phyloP scores from a whole-genome alignment of 2,888 invertebrate species.

The Mythimna pallens region DNA sequence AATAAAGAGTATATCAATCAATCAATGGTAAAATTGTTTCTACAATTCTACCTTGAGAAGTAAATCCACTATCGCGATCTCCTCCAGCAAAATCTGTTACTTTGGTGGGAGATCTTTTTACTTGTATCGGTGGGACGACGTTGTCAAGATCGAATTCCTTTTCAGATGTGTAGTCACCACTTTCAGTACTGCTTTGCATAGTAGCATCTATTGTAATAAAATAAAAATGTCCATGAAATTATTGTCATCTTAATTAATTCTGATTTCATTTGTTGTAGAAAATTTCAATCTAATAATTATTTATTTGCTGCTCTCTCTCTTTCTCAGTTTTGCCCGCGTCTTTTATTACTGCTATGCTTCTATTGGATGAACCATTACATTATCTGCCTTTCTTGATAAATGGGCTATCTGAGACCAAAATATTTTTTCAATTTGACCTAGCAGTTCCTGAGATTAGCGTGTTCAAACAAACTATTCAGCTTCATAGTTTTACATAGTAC shows the following conservation, averaged over 20 bases:
- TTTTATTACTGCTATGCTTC: no score
- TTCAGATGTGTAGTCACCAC: slow-evolving; percentile 42
- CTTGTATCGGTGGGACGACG: slow-evolving; percentile 14
- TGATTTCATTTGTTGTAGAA: background rate
- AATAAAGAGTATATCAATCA: no score
- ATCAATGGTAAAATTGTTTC: background rate
- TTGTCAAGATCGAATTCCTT: slow-evolving; percentile 23
- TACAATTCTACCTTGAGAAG: slow-evolving; percentile 4
- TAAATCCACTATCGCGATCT: slow-evolving; percentile 35
- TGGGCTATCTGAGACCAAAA: no score
- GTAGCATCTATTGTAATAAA: slow-evolving; percentile 17
- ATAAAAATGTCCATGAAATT: background rate
- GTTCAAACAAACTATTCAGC: no score
- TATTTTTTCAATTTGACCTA: no score
- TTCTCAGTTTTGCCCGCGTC: no score
- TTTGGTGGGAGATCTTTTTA: background rate
- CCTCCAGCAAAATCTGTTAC: slow-evolving; percentile 46
- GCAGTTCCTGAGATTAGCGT: no score
- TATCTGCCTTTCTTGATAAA: no score
- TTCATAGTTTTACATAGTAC: no score
- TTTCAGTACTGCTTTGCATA: slow-evolving; percentile 23
- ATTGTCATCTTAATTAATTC: background rate
- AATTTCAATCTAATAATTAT: background rate
- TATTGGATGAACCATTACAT: no score
- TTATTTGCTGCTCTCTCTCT: no score